Conservation (phyloP, 2,888 invertebrate genomes). For the Strigamia transsilvanica region DNA sequence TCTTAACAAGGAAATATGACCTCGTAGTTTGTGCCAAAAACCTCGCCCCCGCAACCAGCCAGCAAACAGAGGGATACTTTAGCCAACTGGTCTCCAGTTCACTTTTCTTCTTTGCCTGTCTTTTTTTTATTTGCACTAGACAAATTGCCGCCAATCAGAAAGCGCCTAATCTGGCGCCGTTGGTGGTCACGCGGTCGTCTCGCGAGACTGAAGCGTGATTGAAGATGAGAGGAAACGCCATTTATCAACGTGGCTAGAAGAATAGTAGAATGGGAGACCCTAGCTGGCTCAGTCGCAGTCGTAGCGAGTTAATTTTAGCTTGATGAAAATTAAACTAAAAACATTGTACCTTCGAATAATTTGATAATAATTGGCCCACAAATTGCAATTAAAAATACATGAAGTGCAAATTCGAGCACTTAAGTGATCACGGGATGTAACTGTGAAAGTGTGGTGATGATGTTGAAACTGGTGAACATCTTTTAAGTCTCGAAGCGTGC, state of each 20-base stretch:
- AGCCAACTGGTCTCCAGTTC: constrained; percentile 23
- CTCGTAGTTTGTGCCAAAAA: constrained; percentile 7
- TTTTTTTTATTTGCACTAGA: constrained; percentile 41
- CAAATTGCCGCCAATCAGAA: constrained; percentile 49
- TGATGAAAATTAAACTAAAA: not conserved
- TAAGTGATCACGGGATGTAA: no score
- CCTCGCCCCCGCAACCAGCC: constrained; percentile 4
- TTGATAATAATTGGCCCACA: no score
- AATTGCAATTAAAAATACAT: no score
- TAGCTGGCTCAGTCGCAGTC: not conserved
- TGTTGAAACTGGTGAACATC: no score
- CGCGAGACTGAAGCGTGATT: constrained; percentile 30
- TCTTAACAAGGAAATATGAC: constrained; percentile 43
- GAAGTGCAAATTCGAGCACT: no score
- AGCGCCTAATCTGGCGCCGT: constrained; percentile 43
- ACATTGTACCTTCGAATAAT: no score
- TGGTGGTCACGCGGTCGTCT: constrained; percentile 39
- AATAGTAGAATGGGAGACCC: not conserved
- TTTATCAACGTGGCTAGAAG: constrained; percentile 18
- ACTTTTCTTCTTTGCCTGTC: constrained; percentile 21
- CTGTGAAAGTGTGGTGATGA: no score
- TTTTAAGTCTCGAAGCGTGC: no score
- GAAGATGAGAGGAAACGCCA: constrained; percentile 21
- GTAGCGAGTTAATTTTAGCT: not conserved
- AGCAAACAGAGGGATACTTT: constrained; percentile 28